phyloP scores from a whole-genome alignment of 2,888 invertebrate species.

The Drosophila barbarae region DNA sequence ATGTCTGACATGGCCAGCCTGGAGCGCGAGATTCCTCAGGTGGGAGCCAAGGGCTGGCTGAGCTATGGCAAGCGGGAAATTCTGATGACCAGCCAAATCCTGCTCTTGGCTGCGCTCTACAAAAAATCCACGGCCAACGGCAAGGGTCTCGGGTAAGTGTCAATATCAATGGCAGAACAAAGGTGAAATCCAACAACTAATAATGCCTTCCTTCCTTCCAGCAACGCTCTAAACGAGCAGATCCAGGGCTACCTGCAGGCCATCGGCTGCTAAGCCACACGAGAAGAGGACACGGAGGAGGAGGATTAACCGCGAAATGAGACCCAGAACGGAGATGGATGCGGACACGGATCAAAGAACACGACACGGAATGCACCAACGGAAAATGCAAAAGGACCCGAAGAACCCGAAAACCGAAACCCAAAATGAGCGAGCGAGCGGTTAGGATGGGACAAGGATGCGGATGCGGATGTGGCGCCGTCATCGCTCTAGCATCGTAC shows the following conservation, averaged over 20 bases:
- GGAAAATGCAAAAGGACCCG: constrained; percentile 28
- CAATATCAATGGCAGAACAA: background rate
- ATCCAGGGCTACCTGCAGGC: constrained; percentile 48
- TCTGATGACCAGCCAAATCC: constrained; percentile 42
- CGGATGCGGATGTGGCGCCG: constrained; percentile 6
- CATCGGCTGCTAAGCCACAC: constrained; percentile 37
- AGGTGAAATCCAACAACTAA: background rate
- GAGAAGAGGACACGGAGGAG: background rate
- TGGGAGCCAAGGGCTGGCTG: constrained; percentile 26
- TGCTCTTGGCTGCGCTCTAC: constrained; percentile 48
- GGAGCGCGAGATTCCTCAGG: constrained; percentile 3
- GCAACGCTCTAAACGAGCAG: constrained; percentile 37
- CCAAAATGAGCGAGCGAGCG: constrained; percentile 4
- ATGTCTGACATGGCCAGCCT: background rate
- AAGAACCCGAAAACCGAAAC: background rate
- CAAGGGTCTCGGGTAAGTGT: constrained; percentile 54
- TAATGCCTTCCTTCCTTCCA: background rate
- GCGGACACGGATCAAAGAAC: constrained; percentile 7
- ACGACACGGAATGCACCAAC: constrained; percentile 2
- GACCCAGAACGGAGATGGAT: background rate
- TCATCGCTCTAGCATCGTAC: constrained; percentile 42
- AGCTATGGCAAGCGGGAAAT: constrained; percentile 45
- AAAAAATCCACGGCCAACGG: constrained; percentile 36
- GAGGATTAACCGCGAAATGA: background rate
- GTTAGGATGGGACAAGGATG: constrained; percentile 13